Evolutionary conservation across 2,888 invertebrate genomes (phyloP).

Genomic region (Acleris cristana): DNA sequence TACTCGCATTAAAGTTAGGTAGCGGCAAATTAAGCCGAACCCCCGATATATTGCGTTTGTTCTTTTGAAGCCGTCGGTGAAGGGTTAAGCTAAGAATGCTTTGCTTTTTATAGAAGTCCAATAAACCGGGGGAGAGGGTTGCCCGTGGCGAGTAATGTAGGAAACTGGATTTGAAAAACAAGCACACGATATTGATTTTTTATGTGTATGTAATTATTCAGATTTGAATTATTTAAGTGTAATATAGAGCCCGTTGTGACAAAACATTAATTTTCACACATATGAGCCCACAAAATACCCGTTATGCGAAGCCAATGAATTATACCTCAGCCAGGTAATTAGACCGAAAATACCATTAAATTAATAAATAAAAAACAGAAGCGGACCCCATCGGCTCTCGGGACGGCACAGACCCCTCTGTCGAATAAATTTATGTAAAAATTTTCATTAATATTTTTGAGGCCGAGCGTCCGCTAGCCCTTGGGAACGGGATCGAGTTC

Average conservation of each 20-base stretch:
- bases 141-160: slow-evolving; percentile 24
- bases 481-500: slow-evolving; percentile 82
- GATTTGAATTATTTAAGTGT: background rate
- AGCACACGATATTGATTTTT: background rate
- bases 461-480: slow-evolving; percentile 80
- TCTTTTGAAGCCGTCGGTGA: slow-evolving; percentile 81
- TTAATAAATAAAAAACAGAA: slow-evolving; percentile 83
- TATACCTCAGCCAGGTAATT: slow-evolving; percentile 82
- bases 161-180: slow-evolving; percentile 5
- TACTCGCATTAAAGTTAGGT: slow-evolving; percentile 78
- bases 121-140: slow-evolving; percentile 62
- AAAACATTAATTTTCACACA: slow-evolving; percentile 57
- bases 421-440: slow-evolving; percentile 84
- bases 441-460: slow-evolving; percentile 84
- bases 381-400: slow-evolving; percentile 71
- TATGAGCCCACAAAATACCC: slow-evolving; percentile 65
- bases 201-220: too few relatives aligned
- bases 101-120: slow-evolving; percentile 81
- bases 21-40: slow-evolving; percentile 79
- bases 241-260: slow-evolving; percentile 32
- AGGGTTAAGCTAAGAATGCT: slow-evolving; percentile 85
- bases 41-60: slow-evolving; percentile 83
- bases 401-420: slow-evolving; percentile 76
- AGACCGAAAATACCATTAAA: slow-evolving; percentile 84
- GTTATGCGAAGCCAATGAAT: slow-evolving; percentile 76